Conservation (phyloP, 2,888 invertebrate species). For the Cepaea hortensis region DNA sequence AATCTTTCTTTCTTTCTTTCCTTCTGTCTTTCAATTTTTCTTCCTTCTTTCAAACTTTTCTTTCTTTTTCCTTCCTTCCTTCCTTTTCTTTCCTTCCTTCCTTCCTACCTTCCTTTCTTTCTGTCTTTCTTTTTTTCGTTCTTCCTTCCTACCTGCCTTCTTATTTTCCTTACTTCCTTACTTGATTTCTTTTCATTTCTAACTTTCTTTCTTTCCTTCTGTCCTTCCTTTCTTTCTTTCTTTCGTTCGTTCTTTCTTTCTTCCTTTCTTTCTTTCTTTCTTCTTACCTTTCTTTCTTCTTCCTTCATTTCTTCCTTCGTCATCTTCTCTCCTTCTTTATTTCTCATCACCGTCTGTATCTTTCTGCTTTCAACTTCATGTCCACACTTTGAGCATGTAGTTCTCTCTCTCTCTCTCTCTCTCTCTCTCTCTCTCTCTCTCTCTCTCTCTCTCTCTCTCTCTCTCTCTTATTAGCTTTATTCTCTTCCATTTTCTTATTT, state of each 20-base stretch:
- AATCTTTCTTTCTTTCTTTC: slow-evolving; percentile 3
- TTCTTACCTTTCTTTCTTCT: background rate
- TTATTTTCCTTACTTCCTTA: background rate
- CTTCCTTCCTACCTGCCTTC: background rate
- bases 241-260: background rate
- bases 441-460: no score
- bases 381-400: no score
- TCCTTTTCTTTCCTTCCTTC: background rate
- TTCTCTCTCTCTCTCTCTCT: no score
- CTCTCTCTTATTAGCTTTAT: no score
- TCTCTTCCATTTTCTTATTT: no score
- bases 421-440: no score
- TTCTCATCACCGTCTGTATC: no score
- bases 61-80: slow-evolving; percentile 18
- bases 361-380: no score
- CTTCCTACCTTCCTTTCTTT: background rate
- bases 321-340: background rate
- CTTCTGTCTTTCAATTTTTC: slow-evolving; percentile 1
- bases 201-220: background rate
- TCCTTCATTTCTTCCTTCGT: background rate
- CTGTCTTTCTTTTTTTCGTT: background rate
- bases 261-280: background rate
- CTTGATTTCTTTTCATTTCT: background rate
- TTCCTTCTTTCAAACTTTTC: slow-evolving; percentile 12
- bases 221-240: background rate